Base-by-base conservation (phyloP, 2,113 vertebrate species). In the Megaceryle maxima region DNA sequence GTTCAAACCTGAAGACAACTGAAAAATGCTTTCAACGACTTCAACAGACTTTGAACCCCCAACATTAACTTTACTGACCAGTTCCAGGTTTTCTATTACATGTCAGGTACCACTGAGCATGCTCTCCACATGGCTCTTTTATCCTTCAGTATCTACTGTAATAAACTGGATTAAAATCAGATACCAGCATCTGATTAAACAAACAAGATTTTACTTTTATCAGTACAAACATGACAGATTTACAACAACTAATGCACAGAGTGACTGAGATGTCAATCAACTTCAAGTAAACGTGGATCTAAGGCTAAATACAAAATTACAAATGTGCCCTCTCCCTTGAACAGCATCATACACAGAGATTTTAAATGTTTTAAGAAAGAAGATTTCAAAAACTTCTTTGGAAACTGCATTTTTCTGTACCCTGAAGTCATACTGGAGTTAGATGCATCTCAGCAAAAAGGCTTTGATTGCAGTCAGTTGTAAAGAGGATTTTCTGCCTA, bases 301-400 rank as follows among this genome's bases (percentile, higher is more conserved):
- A 86, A 78, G 56, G 77, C 60, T 76, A 88, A 83, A 88, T 16
- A 72, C 18, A 35, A 24, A 59, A 83, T 35, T 70, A 51, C 0
- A 0, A 53, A 79, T 0, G 0, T 73, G 22, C 13, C 78, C 53
- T 50, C 24, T 70, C 37, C 77, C 8, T 9, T 55, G 24, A 68
- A 48, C 41, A 73, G 63, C 74, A 79, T n/a, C 3, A 0, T 16
- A 48, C 26, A 80, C 51, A 69, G 22, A 60, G 21, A 69, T 91
- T 92, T 91, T 44, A 72, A 57, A 83, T 25, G 48, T 37, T 92
- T 66, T 33, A 68, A 50, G 90, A 81, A 92, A 84, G 24, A 31
- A 85, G 46, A 70, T 82, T 90, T 89, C 55, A 70, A 88, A 77
- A 96, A 94, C 91, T 94, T 94, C 72, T 48, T 64, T 22, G 29